Conservation (phyloP, 2,113 vertebrate genomes). For the Candoia aspera region DNA sequence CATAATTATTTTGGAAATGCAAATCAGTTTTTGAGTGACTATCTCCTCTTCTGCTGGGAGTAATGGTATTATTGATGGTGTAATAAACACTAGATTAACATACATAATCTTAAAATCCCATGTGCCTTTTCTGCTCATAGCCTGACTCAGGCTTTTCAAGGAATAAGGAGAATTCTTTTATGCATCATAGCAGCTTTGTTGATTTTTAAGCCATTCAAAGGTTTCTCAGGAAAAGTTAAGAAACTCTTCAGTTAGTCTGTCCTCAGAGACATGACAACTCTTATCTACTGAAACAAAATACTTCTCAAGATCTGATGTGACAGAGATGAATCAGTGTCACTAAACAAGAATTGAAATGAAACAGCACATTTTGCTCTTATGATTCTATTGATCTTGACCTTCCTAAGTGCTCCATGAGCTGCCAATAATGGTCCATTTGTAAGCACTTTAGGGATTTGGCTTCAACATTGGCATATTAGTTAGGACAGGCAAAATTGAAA, state of each 20-base stretch:
- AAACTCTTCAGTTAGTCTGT: neutral
- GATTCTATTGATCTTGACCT: conserved; percentile 75
- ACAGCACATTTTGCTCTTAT: conserved; percentile 70
- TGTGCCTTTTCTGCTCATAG: neutral
- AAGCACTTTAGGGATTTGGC: conserved; percentile 65
- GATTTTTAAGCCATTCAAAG: neutral
- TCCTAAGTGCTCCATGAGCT: conserved; percentile 71
- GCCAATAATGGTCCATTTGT: conserved; percentile 53
- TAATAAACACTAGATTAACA: neutral
- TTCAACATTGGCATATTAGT: conserved; percentile 66
- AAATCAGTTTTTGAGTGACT: conserved; percentile 1
- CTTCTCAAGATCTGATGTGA: conserved; percentile 54
- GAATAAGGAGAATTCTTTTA: neutral
- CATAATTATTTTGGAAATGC: neutral
- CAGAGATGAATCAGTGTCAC: conserved; percentile 56
- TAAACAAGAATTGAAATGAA: conserved; percentile 66
- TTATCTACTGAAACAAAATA: conserved; percentile 19
- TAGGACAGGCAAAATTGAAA: conserved; percentile 44
- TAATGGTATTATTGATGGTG: neutral
- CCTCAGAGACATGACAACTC: conserved; percentile 38
- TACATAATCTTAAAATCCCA: neutral
- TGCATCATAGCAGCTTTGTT: neutral
- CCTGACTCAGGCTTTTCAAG: neutral
- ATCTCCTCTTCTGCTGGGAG: neutral
- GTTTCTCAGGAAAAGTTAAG: conserved; percentile 16